Evolutionary conservation across 2,888 invertebrate genomes (phyloP).

Genomic region (Ectemnius cavifrons): DNA sequence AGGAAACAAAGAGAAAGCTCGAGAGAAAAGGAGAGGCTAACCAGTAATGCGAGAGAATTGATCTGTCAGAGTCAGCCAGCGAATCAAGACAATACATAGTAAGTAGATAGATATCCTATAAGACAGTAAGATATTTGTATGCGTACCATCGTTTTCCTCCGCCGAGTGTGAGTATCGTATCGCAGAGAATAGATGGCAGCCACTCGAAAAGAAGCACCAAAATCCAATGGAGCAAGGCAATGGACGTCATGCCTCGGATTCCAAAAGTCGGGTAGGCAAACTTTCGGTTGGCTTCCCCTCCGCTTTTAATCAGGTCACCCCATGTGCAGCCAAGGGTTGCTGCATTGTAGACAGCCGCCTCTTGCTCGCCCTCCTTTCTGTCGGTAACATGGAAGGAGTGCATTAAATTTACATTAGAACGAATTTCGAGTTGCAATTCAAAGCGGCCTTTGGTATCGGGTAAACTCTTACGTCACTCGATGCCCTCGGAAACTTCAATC

Average conservation of each 20-base stretch:
- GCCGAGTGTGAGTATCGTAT: constrained; percentile 55
- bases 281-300: constrained; percentile 57
- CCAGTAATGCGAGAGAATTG: no score
- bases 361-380: constrained; percentile 13
- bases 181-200: constrained; percentile 69
- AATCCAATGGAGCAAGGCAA: constrained; percentile 60
- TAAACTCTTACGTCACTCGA: no score
- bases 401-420: neutral
- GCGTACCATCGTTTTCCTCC: constrained; percentile 66
- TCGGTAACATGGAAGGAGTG: neutral
- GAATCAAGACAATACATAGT: no score
- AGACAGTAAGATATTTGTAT: neutral
- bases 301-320: constrained; percentile 64
- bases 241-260: constrained; percentile 68
- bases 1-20: no score
- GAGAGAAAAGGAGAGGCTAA: no score
- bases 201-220: constrained; percentile 69
- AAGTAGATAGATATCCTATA: no score
- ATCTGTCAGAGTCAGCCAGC: no score
- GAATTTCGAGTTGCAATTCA: no score
- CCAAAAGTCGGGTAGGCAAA: constrained; percentile 71
- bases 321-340: constrained; percentile 66
- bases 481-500: no score
- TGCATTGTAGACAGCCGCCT: constrained; percentile 64
- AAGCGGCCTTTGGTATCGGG: no score